Conservation (phyloP, 2,113 vertebrate genomes). For the Hypocryptadius cinnamomeus region DNA sequence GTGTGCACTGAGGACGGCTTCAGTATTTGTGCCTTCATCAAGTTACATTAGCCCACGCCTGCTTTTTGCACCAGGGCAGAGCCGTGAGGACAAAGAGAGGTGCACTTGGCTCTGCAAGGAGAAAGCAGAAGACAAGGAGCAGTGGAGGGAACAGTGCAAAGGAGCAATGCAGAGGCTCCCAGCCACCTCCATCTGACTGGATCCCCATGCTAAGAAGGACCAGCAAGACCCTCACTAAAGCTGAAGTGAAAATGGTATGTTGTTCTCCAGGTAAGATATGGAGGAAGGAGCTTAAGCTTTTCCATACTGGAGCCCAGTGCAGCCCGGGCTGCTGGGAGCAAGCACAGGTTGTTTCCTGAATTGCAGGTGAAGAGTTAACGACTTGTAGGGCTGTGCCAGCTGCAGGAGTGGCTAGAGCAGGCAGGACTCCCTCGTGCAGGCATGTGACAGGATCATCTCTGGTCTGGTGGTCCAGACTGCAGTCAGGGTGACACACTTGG, state of each 20-base stretch:
- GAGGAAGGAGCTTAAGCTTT: not conserved
- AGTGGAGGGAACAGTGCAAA: not conserved
- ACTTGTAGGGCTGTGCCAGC: not conserved
- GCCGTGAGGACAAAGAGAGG: not conserved
- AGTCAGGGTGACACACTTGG: not conserved
- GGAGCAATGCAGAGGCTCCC: not conserved
- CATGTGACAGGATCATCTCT: not conserved
- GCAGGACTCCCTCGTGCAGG: not conserved
- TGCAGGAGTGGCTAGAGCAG: not conserved
- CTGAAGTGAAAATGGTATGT: not conserved
- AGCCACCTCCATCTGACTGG: fast-evolving
- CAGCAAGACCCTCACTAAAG: not conserved
- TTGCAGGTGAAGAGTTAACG: not conserved
- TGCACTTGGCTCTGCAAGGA: not conserved
- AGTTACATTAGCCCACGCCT: not conserved
- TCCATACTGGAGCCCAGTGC: not conserved
- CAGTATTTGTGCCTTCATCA: not conserved
- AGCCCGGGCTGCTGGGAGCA: not conserved
- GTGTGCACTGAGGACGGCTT: not conserved
- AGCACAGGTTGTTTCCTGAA: not conserved
- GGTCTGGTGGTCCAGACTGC: not conserved
- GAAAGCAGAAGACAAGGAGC: not conserved
- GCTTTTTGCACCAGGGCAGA: not conserved
- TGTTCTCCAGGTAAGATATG: not conserved
- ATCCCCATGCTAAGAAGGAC: not conserved